Percentiles rank a stretch among this genome's conserved stretches.
Conservation (phyloP, 2,113 vertebrate species). For the Malurus cyaneus region DNA sequence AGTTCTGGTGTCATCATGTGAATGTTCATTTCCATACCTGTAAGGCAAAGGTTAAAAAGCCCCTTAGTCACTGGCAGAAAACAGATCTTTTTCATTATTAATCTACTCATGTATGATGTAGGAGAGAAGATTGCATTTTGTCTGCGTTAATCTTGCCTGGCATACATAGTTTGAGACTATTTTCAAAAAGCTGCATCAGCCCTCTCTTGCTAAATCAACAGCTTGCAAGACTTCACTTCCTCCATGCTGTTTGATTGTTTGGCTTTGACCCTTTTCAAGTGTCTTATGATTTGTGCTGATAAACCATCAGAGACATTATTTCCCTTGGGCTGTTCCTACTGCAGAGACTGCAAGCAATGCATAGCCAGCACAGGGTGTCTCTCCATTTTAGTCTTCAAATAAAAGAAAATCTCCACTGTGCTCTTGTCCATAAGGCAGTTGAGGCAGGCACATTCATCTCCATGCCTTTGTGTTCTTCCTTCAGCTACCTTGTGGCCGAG, state of each 20-base stretch:
- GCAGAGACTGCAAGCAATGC: too few relatives aligned
- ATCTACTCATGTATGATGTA: background rate
- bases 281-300: background rate
- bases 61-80: background rate
- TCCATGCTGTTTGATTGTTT: background rate
- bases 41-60: background rate
- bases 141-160: background rate
- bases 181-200: background rate
- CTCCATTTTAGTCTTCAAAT: background rate
- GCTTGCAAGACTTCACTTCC: background rate
- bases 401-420: background rate
- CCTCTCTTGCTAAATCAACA: background rate
- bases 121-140: background rate
- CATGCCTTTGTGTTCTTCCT: background rate
- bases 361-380: background rate
- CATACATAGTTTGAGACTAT: background rate
- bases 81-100: background rate
- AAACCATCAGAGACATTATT: background rate
- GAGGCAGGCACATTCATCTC: background rate
- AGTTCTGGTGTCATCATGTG: background rate
- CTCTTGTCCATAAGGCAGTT: background rate
- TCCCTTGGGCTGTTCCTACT: background rate
- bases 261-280: background rate
- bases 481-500: constrained; percentile 93
- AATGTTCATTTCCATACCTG: background rate